Evolutionary conservation across 2,797 vertebrate species (phyloP).

Genomic region (Meriones psammophilus): DNA sequence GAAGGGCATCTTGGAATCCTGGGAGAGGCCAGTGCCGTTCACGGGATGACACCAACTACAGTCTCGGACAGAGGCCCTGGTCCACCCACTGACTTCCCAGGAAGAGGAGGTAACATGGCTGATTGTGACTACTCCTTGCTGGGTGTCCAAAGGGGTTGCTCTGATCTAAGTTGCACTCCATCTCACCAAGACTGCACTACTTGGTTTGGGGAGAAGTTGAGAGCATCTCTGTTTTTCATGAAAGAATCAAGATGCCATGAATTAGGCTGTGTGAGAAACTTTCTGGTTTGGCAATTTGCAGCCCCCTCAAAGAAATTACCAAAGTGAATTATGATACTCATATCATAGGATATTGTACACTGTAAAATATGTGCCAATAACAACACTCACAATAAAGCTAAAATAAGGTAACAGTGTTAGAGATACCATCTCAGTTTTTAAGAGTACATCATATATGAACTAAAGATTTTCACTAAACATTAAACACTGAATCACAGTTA

Average conservation of each 20-base stretch:
- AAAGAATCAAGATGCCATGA: slow-evolving; percentile 19
- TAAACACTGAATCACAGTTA: neutral
- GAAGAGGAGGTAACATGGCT: neutral
- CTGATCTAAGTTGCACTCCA: neutral
- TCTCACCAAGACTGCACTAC: neutral
- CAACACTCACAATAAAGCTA: slow-evolving; percentile 1
- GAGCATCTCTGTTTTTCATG: neutral
- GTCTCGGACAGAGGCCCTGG: neutral
- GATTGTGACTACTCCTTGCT: neutral
- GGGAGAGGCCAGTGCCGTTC: neutral
- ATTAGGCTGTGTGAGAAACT: slow-evolving; percentile 6
- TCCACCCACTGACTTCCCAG: neutral
- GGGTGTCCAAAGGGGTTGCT: neutral
- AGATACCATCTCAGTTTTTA: neutral
- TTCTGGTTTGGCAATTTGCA: slow-evolving; percentile 10
- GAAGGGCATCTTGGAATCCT: neutral
- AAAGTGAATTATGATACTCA: neutral
- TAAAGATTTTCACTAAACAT: neutral
- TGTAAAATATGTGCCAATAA: neutral
- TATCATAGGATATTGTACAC: neutral
- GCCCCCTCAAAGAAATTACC: neutral
- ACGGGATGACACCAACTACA: neutral
- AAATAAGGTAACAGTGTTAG: neutral
- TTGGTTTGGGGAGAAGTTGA: neutral
- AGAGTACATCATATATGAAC: neutral